phyloP scores from a whole-genome alignment of 2,113 vertebrate genomes.

The Larimichthys crocea region DNA sequence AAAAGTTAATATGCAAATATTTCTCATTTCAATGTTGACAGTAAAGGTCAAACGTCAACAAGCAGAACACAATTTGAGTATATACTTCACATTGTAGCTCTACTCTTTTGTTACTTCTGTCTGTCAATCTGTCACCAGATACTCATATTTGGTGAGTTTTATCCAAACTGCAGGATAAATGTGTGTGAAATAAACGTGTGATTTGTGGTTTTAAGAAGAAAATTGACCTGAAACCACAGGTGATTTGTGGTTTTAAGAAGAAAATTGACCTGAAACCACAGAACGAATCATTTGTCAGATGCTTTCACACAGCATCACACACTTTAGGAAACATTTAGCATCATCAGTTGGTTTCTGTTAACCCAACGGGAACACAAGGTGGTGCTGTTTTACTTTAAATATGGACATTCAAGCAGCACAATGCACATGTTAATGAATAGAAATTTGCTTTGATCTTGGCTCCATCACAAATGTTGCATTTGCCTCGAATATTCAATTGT shows the following conservation, averaged over 20 bases:
- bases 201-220: not conserved
- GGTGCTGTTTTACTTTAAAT: slow-evolving; percentile 53
- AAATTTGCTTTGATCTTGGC: slow-evolving; percentile 39
- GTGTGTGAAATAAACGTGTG: not conserved
- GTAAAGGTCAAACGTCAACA: no score
- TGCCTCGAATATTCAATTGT: slow-evolving; percentile 8
- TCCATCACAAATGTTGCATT: slow-evolving; percentile 13
- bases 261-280: not conserved
- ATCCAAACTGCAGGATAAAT: no score
- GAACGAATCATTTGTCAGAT: not conserved
- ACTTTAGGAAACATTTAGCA: not conserved
- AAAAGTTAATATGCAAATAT: no score
- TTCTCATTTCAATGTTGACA: not conserved
- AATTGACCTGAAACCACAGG: not conserved
- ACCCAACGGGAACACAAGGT: slow-evolving; percentile 46
- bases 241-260: not conserved
- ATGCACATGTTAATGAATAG: slow-evolving; percentile 6
- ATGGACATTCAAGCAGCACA: not conserved
- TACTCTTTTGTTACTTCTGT: not conserved
- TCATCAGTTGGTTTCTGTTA: not conserved
- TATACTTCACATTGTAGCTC: not conserved
- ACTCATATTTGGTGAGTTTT: not conserved
- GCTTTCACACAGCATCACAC: not conserved
- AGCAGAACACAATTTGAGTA: no score
- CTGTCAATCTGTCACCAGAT: no score